phyloP scores from a whole-genome alignment of 2,888 invertebrate genomes.

The Cephus rjabovi region DNA sequence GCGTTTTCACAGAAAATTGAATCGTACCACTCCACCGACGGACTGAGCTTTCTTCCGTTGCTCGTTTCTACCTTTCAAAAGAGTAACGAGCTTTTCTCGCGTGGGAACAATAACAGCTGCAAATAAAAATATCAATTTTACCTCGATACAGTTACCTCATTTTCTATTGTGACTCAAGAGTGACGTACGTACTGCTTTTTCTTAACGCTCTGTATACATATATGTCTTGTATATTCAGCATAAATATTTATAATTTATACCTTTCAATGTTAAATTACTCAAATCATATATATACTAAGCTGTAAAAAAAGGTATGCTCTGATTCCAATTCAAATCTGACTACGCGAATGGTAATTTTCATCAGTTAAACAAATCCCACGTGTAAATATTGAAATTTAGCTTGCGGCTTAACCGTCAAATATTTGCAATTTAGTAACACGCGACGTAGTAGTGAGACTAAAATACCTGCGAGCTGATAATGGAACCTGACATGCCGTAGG shows the following conservation, averaged over 20 bases:
- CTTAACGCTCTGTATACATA: not conserved
- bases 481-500: not conserved
- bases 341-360: conserved; percentile 3
- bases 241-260: not conserved
- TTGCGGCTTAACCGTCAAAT: conserved; percentile 15
- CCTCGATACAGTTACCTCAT: not conserved
- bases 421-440: conserved; percentile 12
- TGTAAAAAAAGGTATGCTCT: not conserved
- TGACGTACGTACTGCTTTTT: not conserved
- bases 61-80: not conserved
- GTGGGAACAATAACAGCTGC: not conserved
- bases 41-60: not conserved
- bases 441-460: not conserved
- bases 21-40: not conserved
- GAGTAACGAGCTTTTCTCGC: not conserved
- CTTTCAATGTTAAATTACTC: not conserved
- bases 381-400: conserved; percentile 17
- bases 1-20: not conserved
- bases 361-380: conserved; percentile 5
- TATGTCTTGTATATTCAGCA: not conserved
- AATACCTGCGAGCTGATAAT: not conserved
- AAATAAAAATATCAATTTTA: not conserved
- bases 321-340: not conserved
- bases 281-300: not conserved
- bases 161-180: not conserved